phyloP scores from a whole-genome alignment of 2,797 vertebrate species.

The Dendrocincla fuliginosa region DNA sequence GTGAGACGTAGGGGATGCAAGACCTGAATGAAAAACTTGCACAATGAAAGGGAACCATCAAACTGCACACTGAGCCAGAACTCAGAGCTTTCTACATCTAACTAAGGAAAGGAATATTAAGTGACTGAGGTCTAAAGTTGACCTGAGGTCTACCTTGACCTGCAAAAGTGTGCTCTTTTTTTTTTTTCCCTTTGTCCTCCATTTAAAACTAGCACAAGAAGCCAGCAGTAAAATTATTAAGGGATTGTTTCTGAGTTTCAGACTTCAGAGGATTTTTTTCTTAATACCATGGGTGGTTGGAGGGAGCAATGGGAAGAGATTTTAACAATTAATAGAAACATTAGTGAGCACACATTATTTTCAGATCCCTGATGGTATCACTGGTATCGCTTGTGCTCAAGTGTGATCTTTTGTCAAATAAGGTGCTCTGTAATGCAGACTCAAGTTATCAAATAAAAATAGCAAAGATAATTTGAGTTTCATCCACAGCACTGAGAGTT shows the following conservation, averaged over 20 bases:
- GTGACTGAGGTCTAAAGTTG: background rate
- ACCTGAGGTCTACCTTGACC: background rate
- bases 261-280: background rate
- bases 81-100: background rate
- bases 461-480: slow-evolving; percentile 23
- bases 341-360: background rate
- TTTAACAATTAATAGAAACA: background rate
- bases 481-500: background rate
- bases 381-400: background rate
- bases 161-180: background rate
- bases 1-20: background rate
- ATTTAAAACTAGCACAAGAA: slow-evolving; percentile 21
- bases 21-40: background rate
- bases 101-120: background rate
- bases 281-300: background rate
- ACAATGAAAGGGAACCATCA: background rate
- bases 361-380: background rate
- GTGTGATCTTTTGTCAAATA: slow-evolving; percentile 1
- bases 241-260: background rate
- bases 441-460: slow-evolving; percentile 38
- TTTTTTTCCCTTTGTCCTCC: background rate
- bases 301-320: background rate
- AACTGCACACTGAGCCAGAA: background rate
- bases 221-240: background rate
- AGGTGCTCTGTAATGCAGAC: background rate